Base-by-base conservation (phyloP, 2,888 invertebrate genomes). In the Limenitis camilla region DNA sequence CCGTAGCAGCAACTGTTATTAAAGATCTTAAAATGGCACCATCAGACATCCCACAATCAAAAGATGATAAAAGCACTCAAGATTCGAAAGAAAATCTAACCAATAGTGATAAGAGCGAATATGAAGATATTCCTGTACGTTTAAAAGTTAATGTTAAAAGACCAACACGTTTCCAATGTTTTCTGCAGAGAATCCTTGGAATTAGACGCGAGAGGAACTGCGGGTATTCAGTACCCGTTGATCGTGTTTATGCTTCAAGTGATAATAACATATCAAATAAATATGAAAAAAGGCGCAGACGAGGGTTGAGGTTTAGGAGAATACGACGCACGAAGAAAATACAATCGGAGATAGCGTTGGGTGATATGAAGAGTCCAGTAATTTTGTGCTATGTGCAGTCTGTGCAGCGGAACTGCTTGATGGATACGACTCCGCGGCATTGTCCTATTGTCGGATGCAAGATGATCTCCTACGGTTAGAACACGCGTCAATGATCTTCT, bases 361-460 rank as follows among this genome's bases (percentile, higher is more conserved):
- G 69, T 1, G 69, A 74, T 10, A 11, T 68, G 6, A 68, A 70
- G 11, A 74, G 64, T 44, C 78, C 83, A 0, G 60, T 69, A 1
- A 80, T 82, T n/a, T 47, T 83, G 43, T 66, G 70, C 0, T 84
- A 71, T 28, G 77, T 83, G 2, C 84, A 85, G 53, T 72, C 76
- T 0, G 76, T 81, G 0, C 86, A 84, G 61, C 71, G 61, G 51
- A 74, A 60, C 46, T 86, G 78, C 28, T 58, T 85, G 40, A 71
- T 70, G 67, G 85, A 86, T 35, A 80, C 72, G 0, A 84, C 83
- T 19, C 74, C 74, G 0, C 59, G 86, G 3, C 77, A 78, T 6
- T 86, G 86, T 43, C 86, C 86, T 0, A 73, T 85, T 1, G 27
- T 69, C 5, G 84, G 82, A 0, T 86, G 86, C 50, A 64, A 61